Conservation (phyloP, 1,140 invertebrate genomes). For the Aphelinus certus region DNA sequence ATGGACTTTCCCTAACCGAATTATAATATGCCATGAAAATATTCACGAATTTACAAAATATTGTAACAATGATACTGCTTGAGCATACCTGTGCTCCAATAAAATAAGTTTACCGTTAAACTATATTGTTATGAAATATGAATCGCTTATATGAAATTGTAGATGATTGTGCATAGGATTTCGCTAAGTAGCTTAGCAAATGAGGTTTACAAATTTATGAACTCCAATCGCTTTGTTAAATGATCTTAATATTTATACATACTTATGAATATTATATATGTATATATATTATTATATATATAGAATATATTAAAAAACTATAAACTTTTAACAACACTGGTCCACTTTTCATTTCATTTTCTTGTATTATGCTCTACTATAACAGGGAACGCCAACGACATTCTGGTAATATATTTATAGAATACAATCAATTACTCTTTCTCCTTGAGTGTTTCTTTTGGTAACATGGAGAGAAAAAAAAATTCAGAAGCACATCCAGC, state of each 20-base stretch:
- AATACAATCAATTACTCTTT: slow-evolving; percentile 3
- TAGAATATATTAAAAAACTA: slow-evolving; percentile 34
- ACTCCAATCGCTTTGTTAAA: slow-evolving; percentile 33
- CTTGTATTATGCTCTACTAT: slow-evolving; percentile 11
- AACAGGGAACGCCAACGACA: slow-evolving; percentile 8
- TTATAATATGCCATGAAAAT: slow-evolving; percentile 11
- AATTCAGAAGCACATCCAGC: neutral
- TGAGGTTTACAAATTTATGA: slow-evolving; percentile 19
- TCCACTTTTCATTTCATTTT: slow-evolving; percentile 26
- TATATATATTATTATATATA: slow-evolving; percentile 8
- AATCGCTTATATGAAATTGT: slow-evolving; percentile 1
- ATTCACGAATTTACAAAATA: slow-evolving; percentile 21
- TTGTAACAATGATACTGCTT: slow-evolving; percentile 3
- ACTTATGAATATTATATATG: slow-evolving; percentile 30
- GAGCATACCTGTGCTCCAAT: neutral
- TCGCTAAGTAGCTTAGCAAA: slow-evolving; percentile 19
- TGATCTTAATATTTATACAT: slow-evolving; percentile 36
- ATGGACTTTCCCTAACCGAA: slow-evolving; percentile 12
- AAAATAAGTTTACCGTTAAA: slow-evolving; percentile 5
- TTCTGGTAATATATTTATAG: slow-evolving; percentile 7
- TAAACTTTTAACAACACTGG: slow-evolving; percentile 41
- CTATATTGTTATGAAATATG: slow-evolving; percentile 20
- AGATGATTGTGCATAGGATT: slow-evolving; percentile 22
- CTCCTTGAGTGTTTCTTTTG: neutral
- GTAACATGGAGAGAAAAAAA: too few relatives aligned